Base-by-base conservation (phyloP, 2,888 invertebrate species). In the Drosophila yooni region DNA sequence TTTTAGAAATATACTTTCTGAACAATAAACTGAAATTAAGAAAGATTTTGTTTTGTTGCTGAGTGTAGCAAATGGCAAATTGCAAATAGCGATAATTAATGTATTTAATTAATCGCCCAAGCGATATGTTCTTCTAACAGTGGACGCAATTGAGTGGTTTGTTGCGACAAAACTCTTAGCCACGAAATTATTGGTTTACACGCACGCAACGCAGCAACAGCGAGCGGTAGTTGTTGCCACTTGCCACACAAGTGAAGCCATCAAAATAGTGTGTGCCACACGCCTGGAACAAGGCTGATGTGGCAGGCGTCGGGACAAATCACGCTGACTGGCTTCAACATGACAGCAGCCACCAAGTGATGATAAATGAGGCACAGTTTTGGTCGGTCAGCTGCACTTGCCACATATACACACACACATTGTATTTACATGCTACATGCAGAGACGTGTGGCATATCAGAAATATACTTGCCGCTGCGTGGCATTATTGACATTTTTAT, bases 401-500 rank as follows among this genome's bases (percentile, higher is more conserved):
- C 52, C 40, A 46, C 46, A 46, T 25, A 46, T 8, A 38, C 38
- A 33, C 59, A 34, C 50, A 76, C 38, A 64, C 53, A 33, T 10
- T 33, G 33, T 21, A 70, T 70, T 83, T 78, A 60, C 57, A 34
- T 53, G 18, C 62, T 46, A 46, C 21, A 46, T 46, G 25, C 25
- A 25, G 25, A 53, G 56, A 56, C 73, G 53, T 70, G 64, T 58
- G 74, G 68, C 74, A 89, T 86, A 86, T 83, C 54, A 77, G 81
- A 86, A 78, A 88, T 88, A 59, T 67, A 65, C 62, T 67, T 51
- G 64, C 59, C 46, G 25, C 46, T 25, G 46, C 46, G 38, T 69
- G 56, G 27, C 75, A 81, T 75, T 83, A 86, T 86, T 84, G 89
- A 81, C 81, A 81, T 75, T 86, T 88, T 88, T 83, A 88, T 88